Evolutionary conservation across 2,113 vertebrate species (phyloP).

Genomic region (Pachypanchax playfairii): DNA sequence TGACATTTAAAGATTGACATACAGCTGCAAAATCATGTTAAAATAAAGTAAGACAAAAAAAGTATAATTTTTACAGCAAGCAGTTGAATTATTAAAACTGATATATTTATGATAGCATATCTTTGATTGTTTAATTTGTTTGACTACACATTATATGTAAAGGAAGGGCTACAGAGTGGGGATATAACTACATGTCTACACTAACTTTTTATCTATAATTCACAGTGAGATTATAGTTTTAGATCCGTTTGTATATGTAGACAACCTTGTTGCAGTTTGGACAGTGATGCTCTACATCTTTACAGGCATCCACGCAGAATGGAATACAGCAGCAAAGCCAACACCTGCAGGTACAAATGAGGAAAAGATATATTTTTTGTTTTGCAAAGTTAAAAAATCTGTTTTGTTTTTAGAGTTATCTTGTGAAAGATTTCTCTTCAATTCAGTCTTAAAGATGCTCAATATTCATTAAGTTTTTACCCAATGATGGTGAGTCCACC

Average conservation of each 20-base stretch:
- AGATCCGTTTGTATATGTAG: constrained; percentile 82
- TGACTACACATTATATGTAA: too few species aligned
- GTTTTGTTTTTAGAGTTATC: not conserved
- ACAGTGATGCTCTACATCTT: constrained; percentile 89
- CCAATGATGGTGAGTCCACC: constrained; percentile 53
- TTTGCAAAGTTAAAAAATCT: not conserved
- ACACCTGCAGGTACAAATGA: constrained; percentile 72
- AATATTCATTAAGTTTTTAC: constrained; percentile 42
- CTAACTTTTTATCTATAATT: too few species aligned
- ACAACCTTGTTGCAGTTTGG: constrained; percentile 79
- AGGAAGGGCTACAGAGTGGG: too few species aligned
- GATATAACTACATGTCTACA: too few species aligned
- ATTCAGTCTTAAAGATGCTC: not conserved
- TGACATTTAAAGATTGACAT: too few species aligned
- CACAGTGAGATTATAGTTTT: too few species aligned
- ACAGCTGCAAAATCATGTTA: too few species aligned
- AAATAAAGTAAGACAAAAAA: too few species aligned
- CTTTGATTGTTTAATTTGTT: too few species aligned
- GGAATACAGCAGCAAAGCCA: constrained; percentile 87
- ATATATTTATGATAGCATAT: too few species aligned
- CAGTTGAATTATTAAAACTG: too few species aligned
- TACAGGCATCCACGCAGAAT: constrained; percentile 86
- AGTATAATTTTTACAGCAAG: too few species aligned
- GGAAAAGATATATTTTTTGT: not conserved
- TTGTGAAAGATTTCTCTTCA: not conserved